Conservation (phyloP, 2,113 vertebrate genomes). For the Sturnira hondurensis region DNA sequence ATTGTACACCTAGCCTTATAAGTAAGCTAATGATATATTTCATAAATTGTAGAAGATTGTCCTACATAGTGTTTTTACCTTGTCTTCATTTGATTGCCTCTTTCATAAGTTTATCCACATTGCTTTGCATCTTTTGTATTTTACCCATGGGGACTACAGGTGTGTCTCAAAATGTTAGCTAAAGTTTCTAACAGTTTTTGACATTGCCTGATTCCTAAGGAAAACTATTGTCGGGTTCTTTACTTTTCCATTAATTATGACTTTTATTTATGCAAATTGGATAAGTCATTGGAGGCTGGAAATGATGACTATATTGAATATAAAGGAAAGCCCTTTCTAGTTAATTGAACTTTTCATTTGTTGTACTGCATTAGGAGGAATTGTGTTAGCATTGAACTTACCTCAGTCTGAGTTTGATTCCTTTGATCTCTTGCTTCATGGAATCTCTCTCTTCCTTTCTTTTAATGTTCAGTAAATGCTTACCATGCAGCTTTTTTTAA, state of each 20-base stretch:
- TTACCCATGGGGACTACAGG: not conserved
- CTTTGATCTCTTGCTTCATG: slow-evolving; percentile 48
- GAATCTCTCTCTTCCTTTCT: not conserved
- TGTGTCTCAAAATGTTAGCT: slow-evolving; percentile 51
- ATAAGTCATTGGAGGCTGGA: slow-evolving; percentile 61
- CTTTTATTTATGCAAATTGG: slow-evolving; percentile 66
- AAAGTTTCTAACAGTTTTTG: slow-evolving; percentile 62
- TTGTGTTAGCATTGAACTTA: not conserved
- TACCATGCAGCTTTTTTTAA: slow-evolving; percentile 43
- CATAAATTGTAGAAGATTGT: not conserved
- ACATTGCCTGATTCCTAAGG: slow-evolving; percentile 52
- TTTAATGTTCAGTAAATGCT: slow-evolving; percentile 49
- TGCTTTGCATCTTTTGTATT: not conserved
- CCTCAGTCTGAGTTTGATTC: slow-evolving; percentile 40
- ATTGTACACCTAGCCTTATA: not conserved
- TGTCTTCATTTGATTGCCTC: not conserved
- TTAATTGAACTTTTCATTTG: slow-evolving; percentile 62
- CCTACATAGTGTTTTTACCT: not conserved
- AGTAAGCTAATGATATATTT: not conserved
- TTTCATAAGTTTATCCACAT: slow-evolving; percentile 2
- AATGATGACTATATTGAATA: slow-evolving; percentile 51
- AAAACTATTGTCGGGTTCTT: slow-evolving; percentile 52
- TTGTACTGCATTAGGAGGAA: not conserved
- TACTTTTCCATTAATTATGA: slow-evolving; percentile 66
- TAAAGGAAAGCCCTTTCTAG: slow-evolving; percentile 48